These are phyloP conservation scores for Yponomeuta malinellus DNA, from an alignment of 2,888 invertebrate genomes.

Conservation along the genomic window DNA sequence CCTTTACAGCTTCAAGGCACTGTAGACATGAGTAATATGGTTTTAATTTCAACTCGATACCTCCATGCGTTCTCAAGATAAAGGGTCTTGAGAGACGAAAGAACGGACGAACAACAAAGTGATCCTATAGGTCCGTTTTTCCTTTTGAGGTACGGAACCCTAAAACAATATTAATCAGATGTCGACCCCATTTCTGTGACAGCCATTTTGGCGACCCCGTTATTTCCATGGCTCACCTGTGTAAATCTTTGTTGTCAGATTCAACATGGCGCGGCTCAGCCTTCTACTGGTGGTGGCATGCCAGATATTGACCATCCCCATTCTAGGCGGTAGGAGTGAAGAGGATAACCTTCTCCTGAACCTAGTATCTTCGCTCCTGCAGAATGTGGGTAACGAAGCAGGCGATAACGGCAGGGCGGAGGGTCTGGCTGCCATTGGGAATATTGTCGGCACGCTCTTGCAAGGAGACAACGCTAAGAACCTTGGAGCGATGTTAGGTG, in stretches of 20 bases:
- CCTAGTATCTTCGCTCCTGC: slow-evolving; percentile 80
- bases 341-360: slow-evolving; percentile 80
- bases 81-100: too few species aligned
- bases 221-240: not conserved
- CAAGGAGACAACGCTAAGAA: slow-evolving; percentile 80
- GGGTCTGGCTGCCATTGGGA: slow-evolving; percentile 77
- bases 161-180: too few species aligned
- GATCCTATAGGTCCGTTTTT: too few species aligned
- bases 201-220: not conserved
- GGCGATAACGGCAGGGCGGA: slow-evolving; percentile 43
- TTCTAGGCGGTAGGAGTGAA: slow-evolving; percentile 39
- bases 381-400: slow-evolving; percentile 69
- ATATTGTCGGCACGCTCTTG: slow-evolving; percentile 80
- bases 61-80: too few species aligned
- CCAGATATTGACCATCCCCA: slow-evolving; percentile 42
- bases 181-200: too few species aligned
- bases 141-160: too few species aligned
- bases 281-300: slow-evolving; percentile 35
- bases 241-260: not conserved
- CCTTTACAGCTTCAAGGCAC: too few species aligned
- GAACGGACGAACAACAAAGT: too few species aligned
- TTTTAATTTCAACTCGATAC: too few species aligned
- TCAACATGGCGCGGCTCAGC: slow-evolving; percentile 43
- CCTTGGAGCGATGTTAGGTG: slow-evolving; percentile 53
- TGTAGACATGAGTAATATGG: too few species aligned